Conservation (phyloP, 2,113 vertebrate species). For the Delphinapterus leucas region DNA sequence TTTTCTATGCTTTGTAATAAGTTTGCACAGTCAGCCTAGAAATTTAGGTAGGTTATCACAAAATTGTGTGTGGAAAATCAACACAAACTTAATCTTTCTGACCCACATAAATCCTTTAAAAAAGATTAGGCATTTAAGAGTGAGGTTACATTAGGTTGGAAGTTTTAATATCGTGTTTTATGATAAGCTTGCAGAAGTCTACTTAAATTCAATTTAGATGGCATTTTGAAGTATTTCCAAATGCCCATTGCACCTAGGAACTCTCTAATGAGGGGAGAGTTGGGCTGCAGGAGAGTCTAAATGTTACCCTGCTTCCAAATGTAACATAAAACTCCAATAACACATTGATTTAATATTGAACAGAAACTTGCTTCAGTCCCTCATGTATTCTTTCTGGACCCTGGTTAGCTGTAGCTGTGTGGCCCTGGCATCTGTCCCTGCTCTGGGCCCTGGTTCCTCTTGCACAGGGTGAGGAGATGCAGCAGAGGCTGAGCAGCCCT, state of each 20-base stretch:
- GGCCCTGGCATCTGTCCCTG: too few relatives aligned
- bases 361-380: background rate
- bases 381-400: background rate
- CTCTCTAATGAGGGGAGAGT: background rate
- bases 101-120: background rate
- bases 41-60: background rate
- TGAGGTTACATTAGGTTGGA: background rate
- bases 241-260: too few relatives aligned
- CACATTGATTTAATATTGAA: background rate
- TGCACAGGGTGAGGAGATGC: background rate
- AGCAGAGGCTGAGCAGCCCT: too few relatives aligned
- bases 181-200: background rate
- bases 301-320: background rate
- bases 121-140: background rate
- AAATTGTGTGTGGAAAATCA: background rate
- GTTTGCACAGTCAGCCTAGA: background rate
- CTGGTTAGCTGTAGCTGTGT: background rate
- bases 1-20: background rate
- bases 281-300: too few relatives aligned
- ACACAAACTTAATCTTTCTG: background rate
- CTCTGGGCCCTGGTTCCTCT: background rate
- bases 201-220: background rate
- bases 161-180: background rate
- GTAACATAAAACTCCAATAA: background rate
- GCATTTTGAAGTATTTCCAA: background rate